Evolutionary conservation across 2,797 vertebrate species (phyloP), one percentile per base, ranked within the genome.

Genomic region (Sternarchorhynchus goeldii): DNA sequence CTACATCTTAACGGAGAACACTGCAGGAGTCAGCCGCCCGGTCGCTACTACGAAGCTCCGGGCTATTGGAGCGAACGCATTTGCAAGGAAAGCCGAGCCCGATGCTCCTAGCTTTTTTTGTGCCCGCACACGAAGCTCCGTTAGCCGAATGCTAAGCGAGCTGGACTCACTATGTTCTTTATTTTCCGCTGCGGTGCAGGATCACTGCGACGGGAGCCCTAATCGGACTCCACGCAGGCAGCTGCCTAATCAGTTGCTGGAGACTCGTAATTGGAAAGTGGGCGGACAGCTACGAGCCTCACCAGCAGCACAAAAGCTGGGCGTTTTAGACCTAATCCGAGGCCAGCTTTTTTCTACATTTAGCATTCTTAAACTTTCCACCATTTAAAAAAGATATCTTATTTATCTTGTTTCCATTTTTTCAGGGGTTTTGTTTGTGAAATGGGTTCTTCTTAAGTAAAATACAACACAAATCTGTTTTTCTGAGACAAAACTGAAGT

Each of bases 181-280:
- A 84, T 71, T 67, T 82, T 73, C 60, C 56, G 71, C 75, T 68
- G 66, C 25, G 10, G 45, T 50, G 25, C 62, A 39, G 56, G 57
- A 63, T 29, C 45, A 53, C 70, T 53, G 32, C 18, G 31, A 50
- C 8, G 20, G 71, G 57, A 57, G 56, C 60, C 20, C 63, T 82
- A 75, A 79, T 82, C 77, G 31, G 56, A 57, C 63, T 73, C 74
- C 55, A 25, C 57, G 53, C 77, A 80, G 45, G 55, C 72, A 69
- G 21, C 45, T 69, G 72, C 68, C 62, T 80, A 80, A 80, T 80
- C 73, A 73, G 70, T 66, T 67, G 71, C 71, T 75, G 57, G 64
- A 59, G 67, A 62, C 64, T 68, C 68, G 29, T 78, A 80, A 76
- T 65, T 71, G 60, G 72, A 76, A 39, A 25, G 77, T 63, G 67